A percentile compares a stretch with the other conserved stretches of the same genome.
Evolutionary conservation across 2,888 invertebrate genomes (phyloP).

Genomic region (Muschampia plurimacula): DNA sequence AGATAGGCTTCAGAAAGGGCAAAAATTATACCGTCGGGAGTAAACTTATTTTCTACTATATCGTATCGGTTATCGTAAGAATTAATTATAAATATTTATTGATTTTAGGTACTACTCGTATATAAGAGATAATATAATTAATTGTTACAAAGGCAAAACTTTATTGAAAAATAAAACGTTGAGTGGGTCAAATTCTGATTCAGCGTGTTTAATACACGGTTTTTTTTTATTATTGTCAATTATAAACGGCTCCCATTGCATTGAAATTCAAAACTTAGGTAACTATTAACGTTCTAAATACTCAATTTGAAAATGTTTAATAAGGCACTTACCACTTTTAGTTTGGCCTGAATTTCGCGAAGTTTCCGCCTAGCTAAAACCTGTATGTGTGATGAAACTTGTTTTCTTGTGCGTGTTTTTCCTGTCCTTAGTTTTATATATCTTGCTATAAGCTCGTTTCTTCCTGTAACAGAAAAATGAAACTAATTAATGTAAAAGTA

Average conservation of each 20-base stretch:
- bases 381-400: conserved; percentile 99
- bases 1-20: neutral
- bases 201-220: neutral
- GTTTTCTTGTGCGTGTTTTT: conserved; percentile 99
- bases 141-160: too few species aligned
- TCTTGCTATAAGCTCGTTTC: conserved; percentile 99
- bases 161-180: too few species aligned
- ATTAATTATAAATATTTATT: too few species aligned
- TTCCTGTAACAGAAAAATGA: conserved; percentile 89
- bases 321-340: conserved; percentile 94
- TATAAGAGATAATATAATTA: too few species aligned
- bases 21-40: neutral
- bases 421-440: conserved; percentile 99
- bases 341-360: conserved; percentile 98
- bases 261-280: neutral
- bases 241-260: neutral
- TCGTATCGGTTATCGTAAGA: too few species aligned
- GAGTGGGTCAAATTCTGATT: neutral
- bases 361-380: conserved; percentile 99
- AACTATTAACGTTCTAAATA: conserved; percentile 2
- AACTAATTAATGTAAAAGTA: neutral
- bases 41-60: too few species aligned
- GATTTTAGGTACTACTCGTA: too few species aligned
- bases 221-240: neutral
- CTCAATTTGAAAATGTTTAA: conserved; percentile 4